Conservation (phyloP, 2,797 vertebrate species). For the Xyrichtys novacula region DNA sequence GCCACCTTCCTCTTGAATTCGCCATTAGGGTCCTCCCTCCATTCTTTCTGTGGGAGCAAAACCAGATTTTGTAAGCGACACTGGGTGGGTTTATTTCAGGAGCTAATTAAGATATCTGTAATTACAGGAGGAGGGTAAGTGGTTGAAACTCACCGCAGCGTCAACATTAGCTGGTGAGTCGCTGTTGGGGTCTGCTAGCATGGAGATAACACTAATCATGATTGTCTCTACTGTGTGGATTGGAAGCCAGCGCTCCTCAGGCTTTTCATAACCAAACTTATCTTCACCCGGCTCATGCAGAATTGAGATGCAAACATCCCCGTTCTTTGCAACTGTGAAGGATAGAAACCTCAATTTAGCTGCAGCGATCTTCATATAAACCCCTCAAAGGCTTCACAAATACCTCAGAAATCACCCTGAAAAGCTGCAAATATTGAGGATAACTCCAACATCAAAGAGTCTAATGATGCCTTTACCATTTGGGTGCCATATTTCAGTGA, state of each 20-base stretch:
- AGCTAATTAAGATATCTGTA: too few species aligned
- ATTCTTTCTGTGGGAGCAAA: constrained; percentile 83
- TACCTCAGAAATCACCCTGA: not conserved
- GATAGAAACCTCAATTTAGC: constrained; percentile 8
- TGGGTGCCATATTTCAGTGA: constrained; percentile 90
- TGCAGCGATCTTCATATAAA: not conserved
- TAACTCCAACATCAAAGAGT: constrained; percentile 2
- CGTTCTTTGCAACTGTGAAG: constrained; percentile 96
- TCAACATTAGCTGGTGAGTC: constrained; percentile 99
- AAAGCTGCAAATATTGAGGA: not conserved
- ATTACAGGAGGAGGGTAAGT: constrained; percentile 3
- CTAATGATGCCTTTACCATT: constrained; percentile 78
- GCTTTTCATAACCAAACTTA: constrained; percentile 99
- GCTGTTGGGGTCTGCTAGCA: constrained; percentile 99
- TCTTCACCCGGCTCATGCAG: constrained; percentile 99
- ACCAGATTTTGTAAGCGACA: constrained; percentile 4
- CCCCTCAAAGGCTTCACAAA: constrained; percentile 9
- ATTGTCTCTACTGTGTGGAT: constrained; percentile 99
- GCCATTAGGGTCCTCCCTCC: constrained; percentile 88
- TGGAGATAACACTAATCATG: constrained; percentile 99
- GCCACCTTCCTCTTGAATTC: constrained; percentile 89
- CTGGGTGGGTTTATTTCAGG: not conserved
- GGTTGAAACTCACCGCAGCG: constrained; percentile 90
- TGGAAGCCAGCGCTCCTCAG: constrained; percentile 98
- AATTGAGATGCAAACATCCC: constrained; percentile 99